phyloP scores from a whole-genome alignment of 1,140 invertebrate genomes.

The Radopholus similis region DNA sequence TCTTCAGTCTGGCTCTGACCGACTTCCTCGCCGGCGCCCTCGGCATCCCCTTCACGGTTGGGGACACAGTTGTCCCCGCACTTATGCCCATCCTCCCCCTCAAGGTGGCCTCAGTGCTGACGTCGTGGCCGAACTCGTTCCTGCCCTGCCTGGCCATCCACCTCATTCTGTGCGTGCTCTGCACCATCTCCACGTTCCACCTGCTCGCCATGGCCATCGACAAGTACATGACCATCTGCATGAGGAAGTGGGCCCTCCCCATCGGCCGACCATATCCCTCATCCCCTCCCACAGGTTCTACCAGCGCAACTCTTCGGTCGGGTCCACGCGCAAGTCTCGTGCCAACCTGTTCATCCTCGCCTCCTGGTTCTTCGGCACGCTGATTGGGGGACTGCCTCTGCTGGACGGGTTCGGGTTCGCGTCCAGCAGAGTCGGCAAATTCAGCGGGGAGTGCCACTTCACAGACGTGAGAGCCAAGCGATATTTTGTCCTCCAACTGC shows the following conservation, averaged over 20 bases:
- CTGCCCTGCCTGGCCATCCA: slow-evolving; percentile 38
- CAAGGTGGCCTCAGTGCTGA: slow-evolving; percentile 37
- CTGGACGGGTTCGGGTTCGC: slow-evolving; percentile 47
- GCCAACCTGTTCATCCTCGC: slow-evolving; percentile 28
- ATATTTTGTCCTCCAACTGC: not conserved
- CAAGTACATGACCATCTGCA: slow-evolving; percentile 49
- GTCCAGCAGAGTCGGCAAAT: slow-evolving; percentile 17
- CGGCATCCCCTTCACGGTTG: slow-evolving; percentile 44
- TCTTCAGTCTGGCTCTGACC: slow-evolving; percentile 37
- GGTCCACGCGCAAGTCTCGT: slow-evolving; percentile 18
- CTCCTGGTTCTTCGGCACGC: slow-evolving; percentile 36
- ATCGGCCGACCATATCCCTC: not conserved
- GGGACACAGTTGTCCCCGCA: not conserved
- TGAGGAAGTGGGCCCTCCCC: slow-evolving; percentile 21
- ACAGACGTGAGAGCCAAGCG: slow-evolving; percentile 27
- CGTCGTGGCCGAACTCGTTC: slow-evolving; percentile 28
- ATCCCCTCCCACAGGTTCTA: not conserved
- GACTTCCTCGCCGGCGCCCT: slow-evolving; percentile 45
- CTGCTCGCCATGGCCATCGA: slow-evolving; percentile 47
- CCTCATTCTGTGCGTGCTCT: slow-evolving; percentile 43
- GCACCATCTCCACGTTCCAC: slow-evolving; percentile 49
- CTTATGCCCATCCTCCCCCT: not conserved
- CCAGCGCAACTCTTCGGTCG: slow-evolving; percentile 27
- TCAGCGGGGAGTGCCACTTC: slow-evolving; percentile 43
- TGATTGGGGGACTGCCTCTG: slow-evolving; percentile 36